phyloP scores from a whole-genome alignment of 2,113 vertebrate species.

The Nesoenas mayeri region DNA sequence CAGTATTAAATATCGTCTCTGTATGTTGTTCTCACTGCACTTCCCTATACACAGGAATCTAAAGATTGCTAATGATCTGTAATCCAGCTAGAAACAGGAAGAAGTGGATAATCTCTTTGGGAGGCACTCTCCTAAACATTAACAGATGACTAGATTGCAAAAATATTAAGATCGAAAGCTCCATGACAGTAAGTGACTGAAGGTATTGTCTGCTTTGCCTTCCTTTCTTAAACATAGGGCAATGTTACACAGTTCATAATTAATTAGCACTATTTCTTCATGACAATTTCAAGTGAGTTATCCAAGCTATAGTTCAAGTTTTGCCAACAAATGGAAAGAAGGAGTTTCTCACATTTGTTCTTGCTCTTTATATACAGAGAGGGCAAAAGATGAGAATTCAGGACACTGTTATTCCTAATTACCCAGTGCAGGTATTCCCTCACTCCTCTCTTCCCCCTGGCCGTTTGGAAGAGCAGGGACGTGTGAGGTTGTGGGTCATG shows the following conservation, averaged over 20 bases:
- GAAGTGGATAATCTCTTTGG: constrained; percentile 20
- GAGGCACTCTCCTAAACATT: background rate
- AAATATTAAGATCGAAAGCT: background rate
- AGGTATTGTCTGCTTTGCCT: background rate
- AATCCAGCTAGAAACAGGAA: constrained; percentile 57
- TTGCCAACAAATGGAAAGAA: background rate
- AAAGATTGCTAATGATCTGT: constrained; percentile 19
- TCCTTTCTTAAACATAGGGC: background rate
- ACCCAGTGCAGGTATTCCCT: background rate
- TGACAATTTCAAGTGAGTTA: background rate
- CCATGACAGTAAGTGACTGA: background rate
- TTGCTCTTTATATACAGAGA: background rate
- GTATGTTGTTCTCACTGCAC: background rate
- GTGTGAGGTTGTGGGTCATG: background rate
- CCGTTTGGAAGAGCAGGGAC: background rate
- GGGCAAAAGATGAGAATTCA: background rate
- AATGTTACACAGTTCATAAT: background rate
- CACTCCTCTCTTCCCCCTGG: background rate
- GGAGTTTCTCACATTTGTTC: background rate
- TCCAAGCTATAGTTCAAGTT: background rate
- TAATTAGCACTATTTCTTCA: background rate
- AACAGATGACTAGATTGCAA: background rate
- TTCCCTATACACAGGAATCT: background rate
- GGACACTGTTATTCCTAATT: background rate
- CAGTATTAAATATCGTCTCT: background rate